These are phyloP conservation scores for Seira sanloemensis DNA, from an alignment of 2,888 invertebrate genomes.

Conservation along the genomic window DNA sequence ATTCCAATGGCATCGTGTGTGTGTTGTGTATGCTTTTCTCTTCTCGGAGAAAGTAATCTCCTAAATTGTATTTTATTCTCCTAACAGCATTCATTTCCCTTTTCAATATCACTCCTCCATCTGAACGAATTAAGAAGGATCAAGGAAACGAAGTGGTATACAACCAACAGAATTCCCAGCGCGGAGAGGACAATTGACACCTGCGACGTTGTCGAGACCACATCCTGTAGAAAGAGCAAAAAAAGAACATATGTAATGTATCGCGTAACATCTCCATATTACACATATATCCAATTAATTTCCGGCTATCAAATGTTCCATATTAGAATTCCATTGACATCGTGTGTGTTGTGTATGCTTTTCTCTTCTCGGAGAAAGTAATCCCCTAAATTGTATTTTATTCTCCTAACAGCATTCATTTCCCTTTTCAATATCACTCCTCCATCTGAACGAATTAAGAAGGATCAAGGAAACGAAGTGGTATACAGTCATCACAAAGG, in stretches of 20 bases:
- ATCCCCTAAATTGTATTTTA: conserved; percentile 42
- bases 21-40: no score
- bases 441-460: neutral
- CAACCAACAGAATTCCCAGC: conserved; percentile 66
- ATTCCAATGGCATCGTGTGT: neutral
- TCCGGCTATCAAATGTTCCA: neutral
- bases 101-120: neutral
- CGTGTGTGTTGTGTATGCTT: no score
- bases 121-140: neutral
- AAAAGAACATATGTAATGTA: conserved; percentile 11
- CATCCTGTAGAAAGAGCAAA: conserved; percentile 68
- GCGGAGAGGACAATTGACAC: conserved; percentile 69
- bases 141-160: conserved; percentile 10
- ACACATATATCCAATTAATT: conserved; percentile 31
- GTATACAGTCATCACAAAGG: neutral
- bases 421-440: neutral
- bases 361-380: conserved; percentile 1
- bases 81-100: conserved; percentile 20
- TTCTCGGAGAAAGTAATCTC: conserved; percentile 15
- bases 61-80: conserved; percentile 40
- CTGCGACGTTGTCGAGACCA: conserved; percentile 70
- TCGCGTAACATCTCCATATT: conserved; percentile 21
- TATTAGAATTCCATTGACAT: neutral
- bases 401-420: conserved; percentile 24
- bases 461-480: neutral